Conservation (phyloP, 2,888 invertebrate genomes). For the Slavum lentiscoides region DNA sequence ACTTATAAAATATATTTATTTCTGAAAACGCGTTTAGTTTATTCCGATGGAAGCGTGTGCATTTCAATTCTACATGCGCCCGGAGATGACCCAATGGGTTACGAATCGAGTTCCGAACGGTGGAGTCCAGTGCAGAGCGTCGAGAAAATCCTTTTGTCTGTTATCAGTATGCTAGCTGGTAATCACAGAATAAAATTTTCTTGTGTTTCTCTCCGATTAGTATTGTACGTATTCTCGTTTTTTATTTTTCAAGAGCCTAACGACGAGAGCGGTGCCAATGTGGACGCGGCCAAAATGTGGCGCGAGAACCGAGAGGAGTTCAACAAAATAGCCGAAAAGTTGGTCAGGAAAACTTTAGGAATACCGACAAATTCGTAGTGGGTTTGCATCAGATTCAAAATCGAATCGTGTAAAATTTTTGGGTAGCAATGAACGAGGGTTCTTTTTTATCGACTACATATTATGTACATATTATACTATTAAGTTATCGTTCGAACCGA, state of each 20-base stretch:
- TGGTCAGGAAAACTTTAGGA: conserved; percentile 72
- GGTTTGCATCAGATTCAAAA: not conserved
- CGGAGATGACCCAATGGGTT: conserved; percentile 99
- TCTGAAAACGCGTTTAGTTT: conserved; percentile 68
- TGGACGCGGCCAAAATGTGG: conserved; percentile 99
- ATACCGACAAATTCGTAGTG: conserved; percentile 57
- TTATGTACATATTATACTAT: conserved; percentile 35
- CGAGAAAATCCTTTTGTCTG: conserved; percentile 96
- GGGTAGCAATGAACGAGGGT: not conserved
- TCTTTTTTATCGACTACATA: not conserved
- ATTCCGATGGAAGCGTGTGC: conserved; percentile 96
- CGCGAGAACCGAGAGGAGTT: conserved; percentile 92
- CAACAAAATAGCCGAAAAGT: conserved; percentile 85
- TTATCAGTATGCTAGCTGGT: conserved; percentile 97
- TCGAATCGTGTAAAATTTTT: not conserved
- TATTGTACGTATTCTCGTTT: not conserved
- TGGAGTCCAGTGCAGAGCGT: conserved; percentile 99
- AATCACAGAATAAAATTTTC: conserved; percentile 55
- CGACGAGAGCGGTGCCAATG: conserved; percentile 98
- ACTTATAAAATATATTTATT: not conserved
- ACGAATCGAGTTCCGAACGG: conserved; percentile 94
- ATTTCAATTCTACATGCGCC: conserved; percentile 99
- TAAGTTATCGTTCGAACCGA: conserved; percentile 38
- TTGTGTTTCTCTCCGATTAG: too few relatives aligned
- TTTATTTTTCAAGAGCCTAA: conserved; percentile 78